Percentiles rank a stretch among this genome's conserved stretches.
Conservation (phyloP, 2,797 vertebrate genomes). For the Schizopygopsis malacanthus region DNA sequence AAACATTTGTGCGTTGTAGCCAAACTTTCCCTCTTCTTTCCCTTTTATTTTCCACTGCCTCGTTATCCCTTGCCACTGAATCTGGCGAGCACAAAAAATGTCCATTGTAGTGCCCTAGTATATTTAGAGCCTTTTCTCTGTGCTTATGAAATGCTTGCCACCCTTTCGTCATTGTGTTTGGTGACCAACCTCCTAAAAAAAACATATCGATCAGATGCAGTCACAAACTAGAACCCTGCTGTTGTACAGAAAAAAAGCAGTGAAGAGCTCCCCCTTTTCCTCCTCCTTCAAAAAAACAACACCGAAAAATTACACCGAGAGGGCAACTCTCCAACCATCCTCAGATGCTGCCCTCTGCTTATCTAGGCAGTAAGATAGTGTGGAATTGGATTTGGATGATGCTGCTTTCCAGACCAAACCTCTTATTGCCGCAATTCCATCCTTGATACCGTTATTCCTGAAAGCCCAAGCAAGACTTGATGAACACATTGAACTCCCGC, state of each 20-base stretch:
- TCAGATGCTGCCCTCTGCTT: slow-evolving; percentile 31
- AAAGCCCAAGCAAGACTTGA: slow-evolving; percentile 35
- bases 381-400: slow-evolving; percentile 51
- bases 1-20: slow-evolving; percentile 51
- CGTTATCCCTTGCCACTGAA: slow-evolving; percentile 53
- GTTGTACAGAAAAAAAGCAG: slow-evolving; percentile 32
- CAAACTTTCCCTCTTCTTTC: too few species aligned
- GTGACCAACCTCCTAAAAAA: slow-evolving; percentile 63
- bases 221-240: slow-evolving; percentile 64
- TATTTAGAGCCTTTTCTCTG: slow-evolving; percentile 65
- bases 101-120: slow-evolving; percentile 57
- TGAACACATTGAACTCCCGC: slow-evolving; percentile 33
- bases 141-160: slow-evolving; percentile 42
- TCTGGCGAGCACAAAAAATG: slow-evolving; percentile 56
- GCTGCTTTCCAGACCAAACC: slow-evolving; percentile 18
- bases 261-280: neutral
- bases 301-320: slow-evolving; percentile 10
- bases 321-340: slow-evolving; percentile 8
- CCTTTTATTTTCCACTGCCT: slow-evolving; percentile 48
- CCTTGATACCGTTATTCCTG: slow-evolving; percentile 59
- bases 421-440: slow-evolving; percentile 46
- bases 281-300: neutral
- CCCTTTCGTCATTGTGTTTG: slow-evolving; percentile 53
- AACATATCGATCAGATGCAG: slow-evolving; percentile 71
- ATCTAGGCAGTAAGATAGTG: slow-evolving; percentile 21